A percentile compares a stretch with the other conserved stretches of the same genome.
phyloP scores from a whole-genome alignment of 1,140 invertebrate species.

The Nautilus pompilius region DNA sequence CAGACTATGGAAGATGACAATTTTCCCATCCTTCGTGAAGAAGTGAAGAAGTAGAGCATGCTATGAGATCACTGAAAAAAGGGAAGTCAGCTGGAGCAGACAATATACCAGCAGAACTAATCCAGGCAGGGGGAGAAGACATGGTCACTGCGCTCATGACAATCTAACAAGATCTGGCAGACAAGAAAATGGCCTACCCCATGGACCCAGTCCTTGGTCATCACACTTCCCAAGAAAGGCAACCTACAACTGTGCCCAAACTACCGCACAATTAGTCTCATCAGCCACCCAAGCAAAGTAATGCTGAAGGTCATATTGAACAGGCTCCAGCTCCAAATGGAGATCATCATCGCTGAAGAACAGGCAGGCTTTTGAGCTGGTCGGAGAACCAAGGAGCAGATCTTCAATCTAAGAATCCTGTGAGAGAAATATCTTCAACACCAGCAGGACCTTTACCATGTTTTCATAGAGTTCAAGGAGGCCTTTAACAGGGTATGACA shows the following conservation, averaged over 20 bases:
- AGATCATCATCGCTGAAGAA: conserved; percentile 5
- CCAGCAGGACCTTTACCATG: conserved; percentile 15
- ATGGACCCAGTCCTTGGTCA: no score
- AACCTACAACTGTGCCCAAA: not conserved
- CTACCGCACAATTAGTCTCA: no score
- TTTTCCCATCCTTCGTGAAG: not conserved
- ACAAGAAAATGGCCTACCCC: conserved; percentile 8
- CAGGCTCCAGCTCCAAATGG: not conserved
- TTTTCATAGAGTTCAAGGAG: conserved; percentile 15
- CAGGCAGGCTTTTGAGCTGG: conserved; percentile 9
- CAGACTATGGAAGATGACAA: not conserved
- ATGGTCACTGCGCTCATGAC: not conserved
- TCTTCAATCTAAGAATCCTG: conserved; percentile 20
- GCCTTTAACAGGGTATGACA: no score
- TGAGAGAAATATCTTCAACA: conserved; percentile 19
- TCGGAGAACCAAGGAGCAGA: conserved; percentile 18
- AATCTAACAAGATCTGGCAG: conserved; percentile 12
- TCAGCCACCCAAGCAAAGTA: no score
- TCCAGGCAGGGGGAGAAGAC: conserved; percentile 13
- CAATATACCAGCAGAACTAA: conserved; percentile 16
- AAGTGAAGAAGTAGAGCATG: conserved; percentile 11
- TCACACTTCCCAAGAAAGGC: not conserved
- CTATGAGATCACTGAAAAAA: conserved; percentile 14
- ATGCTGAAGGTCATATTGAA: no score
- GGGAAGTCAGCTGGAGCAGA: conserved; percentile 21